Evolutionary conservation across 2,797 vertebrate genomes (phyloP).

Genomic region (Acrossocheilus wenchowensis): DNA sequence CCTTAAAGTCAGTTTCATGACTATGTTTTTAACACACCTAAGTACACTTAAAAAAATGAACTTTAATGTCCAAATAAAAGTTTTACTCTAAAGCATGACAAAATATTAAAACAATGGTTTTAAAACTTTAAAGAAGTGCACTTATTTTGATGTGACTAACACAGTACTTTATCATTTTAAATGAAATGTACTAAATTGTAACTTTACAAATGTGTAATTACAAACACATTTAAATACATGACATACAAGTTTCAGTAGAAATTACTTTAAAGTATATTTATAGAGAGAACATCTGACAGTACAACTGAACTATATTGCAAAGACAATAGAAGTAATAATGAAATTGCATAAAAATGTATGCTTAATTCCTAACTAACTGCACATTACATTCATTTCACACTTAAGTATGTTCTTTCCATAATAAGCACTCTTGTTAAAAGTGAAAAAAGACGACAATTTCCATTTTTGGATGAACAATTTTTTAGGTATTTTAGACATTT

Average conservation of each 20-base stretch:
- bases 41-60: neutral
- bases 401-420: neutral
- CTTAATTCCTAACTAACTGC: neutral
- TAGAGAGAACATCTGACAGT: neutral
- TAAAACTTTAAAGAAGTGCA: neutral
- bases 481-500: slow-evolving; percentile 6
- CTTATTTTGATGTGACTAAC: neutral
- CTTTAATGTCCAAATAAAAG: neutral
- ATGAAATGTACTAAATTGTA: neutral
- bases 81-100: neutral
- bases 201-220: neutral
- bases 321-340: neutral
- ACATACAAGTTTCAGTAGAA: neutral
- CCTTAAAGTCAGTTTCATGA: neutral
- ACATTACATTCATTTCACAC: neutral
- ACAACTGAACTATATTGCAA: neutral
- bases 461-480: neutral
- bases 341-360: neutral
- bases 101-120: neutral
- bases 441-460: neutral
- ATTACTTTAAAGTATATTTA: neutral
- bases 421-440: neutral
- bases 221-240: neutral
- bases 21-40: neutral
- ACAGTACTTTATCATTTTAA: neutral